A percentile compares a stretch with the other conserved stretches of the same genome.
phyloP scores from a whole-genome alignment of 2,113 vertebrate species.

The Suricata suricatta region DNA sequence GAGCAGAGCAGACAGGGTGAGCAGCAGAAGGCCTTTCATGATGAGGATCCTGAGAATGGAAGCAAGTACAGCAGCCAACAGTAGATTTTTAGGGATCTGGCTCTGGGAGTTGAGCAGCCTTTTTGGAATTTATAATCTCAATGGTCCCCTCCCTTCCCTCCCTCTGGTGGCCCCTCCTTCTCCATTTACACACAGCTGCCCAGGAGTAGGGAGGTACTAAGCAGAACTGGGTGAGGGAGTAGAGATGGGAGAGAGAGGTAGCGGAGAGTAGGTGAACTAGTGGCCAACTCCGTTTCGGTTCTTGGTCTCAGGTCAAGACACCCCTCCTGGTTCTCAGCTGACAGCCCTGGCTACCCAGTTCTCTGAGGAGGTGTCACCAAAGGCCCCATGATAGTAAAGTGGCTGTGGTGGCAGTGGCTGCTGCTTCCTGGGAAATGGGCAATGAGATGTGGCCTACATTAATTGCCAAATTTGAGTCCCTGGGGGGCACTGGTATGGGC shows the following conservation, averaged over 20 bases:
- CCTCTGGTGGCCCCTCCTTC: slow-evolving; percentile 66
- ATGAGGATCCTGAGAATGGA: not conserved
- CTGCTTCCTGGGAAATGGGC: not conserved
- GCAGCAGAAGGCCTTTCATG: slow-evolving; percentile 65
- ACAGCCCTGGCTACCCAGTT: not conserved
- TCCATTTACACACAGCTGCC: slow-evolving; percentile 15
- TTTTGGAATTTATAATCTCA: slow-evolving; percentile 64
- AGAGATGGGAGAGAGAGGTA: not conserved
- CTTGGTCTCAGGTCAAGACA: not conserved
- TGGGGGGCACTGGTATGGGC: not conserved
- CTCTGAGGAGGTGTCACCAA: not conserved
- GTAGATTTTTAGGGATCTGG: not conserved
- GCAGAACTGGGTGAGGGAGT: not conserved
- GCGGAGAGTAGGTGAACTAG: not conserved
- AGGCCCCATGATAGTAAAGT: not conserved
- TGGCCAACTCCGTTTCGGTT: slow-evolving; percentile 44
- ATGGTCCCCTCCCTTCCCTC: slow-evolving; percentile 64
- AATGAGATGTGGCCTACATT: not conserved
- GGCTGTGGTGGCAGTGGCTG: not conserved
- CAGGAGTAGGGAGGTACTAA: not conserved
- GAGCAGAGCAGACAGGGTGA: slow-evolving; percentile 56
- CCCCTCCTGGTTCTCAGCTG: not conserved
- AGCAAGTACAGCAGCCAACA: not conserved
- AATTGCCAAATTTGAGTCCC: not conserved
- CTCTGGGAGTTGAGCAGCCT: slow-evolving; percentile 38